Evolutionary conservation across 1,140 invertebrate genomes (phyloP).

Genomic region (Conopomorpha cramerella): DNA sequence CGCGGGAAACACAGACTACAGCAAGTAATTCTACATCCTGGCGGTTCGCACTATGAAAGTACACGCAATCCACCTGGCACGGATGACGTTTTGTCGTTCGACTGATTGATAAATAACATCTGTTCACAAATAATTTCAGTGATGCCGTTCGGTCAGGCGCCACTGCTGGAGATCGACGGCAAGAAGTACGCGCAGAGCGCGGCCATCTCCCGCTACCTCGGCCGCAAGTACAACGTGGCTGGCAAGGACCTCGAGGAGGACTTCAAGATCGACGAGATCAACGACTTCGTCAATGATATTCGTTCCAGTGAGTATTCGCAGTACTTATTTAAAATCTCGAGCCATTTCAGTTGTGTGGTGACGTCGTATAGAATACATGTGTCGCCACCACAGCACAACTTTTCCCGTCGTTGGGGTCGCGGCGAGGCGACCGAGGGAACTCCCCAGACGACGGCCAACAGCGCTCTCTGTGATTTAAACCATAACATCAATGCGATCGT

Average conservation of each 20-base stretch:
- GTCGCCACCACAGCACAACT: background rate
- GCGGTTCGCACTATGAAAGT: too few relatives aligned
- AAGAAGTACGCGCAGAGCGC: constrained; percentile 66
- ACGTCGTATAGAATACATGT: background rate
- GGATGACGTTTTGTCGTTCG: too few relatives aligned
- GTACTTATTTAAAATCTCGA: constrained; percentile 12
- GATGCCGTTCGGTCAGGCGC: constrained; percentile 71
- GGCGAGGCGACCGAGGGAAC: too few relatives aligned
- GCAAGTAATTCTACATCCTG: too few relatives aligned
- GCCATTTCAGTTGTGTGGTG: background rate
- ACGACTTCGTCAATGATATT: constrained; percentile 64
- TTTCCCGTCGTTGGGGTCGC: too few relatives aligned
- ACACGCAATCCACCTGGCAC: too few relatives aligned
- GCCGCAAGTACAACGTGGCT: constrained; percentile 53
- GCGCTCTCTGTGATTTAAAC: too few relatives aligned
- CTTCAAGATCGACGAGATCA: constrained; percentile 65
- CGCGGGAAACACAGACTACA: too few relatives aligned
- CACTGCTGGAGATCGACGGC: constrained; percentile 71
- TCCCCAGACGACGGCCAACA: too few relatives aligned
- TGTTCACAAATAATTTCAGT: too few relatives aligned
- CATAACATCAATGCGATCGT: background rate
- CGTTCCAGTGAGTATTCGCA: constrained; percentile 19
- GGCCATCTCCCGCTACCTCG: constrained; percentile 70
- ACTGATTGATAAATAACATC: too few relatives aligned
- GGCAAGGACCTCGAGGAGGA: constrained; percentile 68